Conservation (phyloP, 1,140 invertebrate species). For the Propsilocerus akamusi region DNA sequence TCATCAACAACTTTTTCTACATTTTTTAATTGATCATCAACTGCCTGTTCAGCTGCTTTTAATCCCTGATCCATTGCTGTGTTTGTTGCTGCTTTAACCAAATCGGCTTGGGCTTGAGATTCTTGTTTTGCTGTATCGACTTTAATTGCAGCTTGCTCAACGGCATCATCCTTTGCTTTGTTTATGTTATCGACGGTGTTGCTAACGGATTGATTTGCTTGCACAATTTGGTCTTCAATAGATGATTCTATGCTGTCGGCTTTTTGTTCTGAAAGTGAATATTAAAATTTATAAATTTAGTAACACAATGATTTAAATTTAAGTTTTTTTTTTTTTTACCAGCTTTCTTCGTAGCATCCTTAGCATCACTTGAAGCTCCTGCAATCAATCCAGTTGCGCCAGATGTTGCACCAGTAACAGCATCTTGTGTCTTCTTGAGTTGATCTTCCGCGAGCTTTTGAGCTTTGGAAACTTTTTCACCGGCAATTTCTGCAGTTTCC, state of each 20-base stretch:
- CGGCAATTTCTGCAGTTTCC: slow-evolving; percentile 33
- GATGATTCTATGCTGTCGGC: slow-evolving; percentile 14
- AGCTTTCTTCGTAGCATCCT: neutral
- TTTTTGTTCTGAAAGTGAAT: slow-evolving; percentile 15
- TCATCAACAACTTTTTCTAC: slow-evolving; percentile 20
- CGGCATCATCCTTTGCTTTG: slow-evolving; percentile 18
- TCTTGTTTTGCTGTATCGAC: slow-evolving; percentile 21
- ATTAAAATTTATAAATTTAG: neutral
- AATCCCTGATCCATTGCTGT: slow-evolving; percentile 24
- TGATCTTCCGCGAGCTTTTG: slow-evolving; percentile 34
- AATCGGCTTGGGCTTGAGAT: slow-evolving; percentile 12
- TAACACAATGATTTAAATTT: neutral
- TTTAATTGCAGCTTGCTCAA: slow-evolving; percentile 14
- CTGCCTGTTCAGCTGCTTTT: slow-evolving; percentile 21
- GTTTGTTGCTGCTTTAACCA: slow-evolving; percentile 20
- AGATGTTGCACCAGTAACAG: slow-evolving; percentile 26
- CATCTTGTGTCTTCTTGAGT: slow-evolving; percentile 33
- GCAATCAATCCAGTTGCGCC: slow-evolving; percentile 29
- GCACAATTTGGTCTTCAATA: slow-evolving; percentile 17
- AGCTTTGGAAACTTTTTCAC: slow-evolving; percentile 31
- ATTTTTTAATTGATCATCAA: slow-evolving; percentile 21
- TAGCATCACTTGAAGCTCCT: slow-evolving; percentile 15
- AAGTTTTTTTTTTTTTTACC: neutral
- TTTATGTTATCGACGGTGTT: slow-evolving; percentile 16
- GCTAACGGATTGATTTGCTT: slow-evolving; percentile 19